Conservation (phyloP, 2,797 vertebrate genomes). For the Mionectes olivaceus region DNA sequence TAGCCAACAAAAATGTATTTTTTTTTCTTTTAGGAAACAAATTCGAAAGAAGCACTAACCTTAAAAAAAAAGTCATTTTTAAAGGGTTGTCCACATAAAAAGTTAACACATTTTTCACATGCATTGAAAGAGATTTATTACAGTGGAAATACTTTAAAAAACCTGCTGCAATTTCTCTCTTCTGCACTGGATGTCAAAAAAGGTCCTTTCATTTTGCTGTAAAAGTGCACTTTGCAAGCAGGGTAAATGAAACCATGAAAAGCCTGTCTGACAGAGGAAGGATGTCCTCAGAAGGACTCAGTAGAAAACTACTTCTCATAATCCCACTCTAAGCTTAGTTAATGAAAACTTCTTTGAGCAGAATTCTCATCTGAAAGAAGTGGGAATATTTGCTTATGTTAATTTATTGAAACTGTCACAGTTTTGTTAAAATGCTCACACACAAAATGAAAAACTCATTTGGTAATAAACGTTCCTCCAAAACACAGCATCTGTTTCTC, state of each 20-base stretch:
- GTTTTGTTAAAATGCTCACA: not conserved
- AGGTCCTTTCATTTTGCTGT: not conserved
- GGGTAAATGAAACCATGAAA: not conserved
- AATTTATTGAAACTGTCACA: not conserved
- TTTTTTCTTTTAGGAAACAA: not conserved
- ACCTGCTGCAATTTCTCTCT: not conserved
- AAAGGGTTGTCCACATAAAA: not conserved
- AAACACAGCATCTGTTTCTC: not conserved
- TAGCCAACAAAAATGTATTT: not conserved
- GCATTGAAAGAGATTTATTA: not conserved
- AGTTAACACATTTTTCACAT: not conserved
- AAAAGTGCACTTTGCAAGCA: not conserved
- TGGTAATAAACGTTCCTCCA: not conserved
- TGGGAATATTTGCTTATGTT: not conserved
- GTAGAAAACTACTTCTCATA: not conserved
- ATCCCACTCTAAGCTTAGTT: not conserved
- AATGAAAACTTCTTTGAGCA: not conserved
- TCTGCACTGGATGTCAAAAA: not conserved
- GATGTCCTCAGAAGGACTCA: not conserved
- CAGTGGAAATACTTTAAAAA: not conserved
- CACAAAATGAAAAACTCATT: not conserved
- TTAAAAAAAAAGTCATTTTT: not conserved
- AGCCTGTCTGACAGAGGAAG: not conserved
- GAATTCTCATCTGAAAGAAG: not conserved
- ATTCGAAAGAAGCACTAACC: not conserved